These are phyloP conservation scores for Dyspetes luteomarginatus DNA, from an alignment of 2,888 invertebrate species.

Conservation along the genomic window DNA sequence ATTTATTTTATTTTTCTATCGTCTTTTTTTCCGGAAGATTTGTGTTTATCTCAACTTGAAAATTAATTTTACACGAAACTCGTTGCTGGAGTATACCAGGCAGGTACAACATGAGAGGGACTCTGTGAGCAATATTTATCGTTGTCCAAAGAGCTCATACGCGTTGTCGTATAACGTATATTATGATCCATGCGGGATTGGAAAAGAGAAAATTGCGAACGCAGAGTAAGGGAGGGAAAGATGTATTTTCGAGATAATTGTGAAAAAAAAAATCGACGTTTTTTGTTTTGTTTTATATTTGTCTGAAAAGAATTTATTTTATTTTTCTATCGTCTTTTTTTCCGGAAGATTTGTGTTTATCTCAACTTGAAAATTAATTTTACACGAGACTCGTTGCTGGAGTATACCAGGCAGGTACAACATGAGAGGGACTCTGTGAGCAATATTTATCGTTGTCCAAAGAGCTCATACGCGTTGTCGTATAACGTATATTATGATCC, in stretches of 20 bases:
- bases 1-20: neutral
- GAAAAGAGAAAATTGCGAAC: too few relatives aligned
- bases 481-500: slow-evolving; percentile 19
- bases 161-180: too few relatives aligned
- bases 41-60: neutral
- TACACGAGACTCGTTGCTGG: neutral
- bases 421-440: slow-evolving; percentile 1
- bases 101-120: too few relatives aligned
- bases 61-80: neutral
- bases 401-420: slow-evolving; percentile 11
- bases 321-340: neutral
- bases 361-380: neutral
- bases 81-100: neutral
- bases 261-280: neutral
- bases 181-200: too few relatives aligned
- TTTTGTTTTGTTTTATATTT: neutral
- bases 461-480: slow-evolving; percentile 16
- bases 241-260: neutral
- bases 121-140: too few relatives aligned
- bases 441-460: slow-evolving; percentile 56
- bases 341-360: neutral
- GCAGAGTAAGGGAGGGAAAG: neutral
- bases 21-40: too few relatives aligned
- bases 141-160: too few relatives aligned
- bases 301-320: neutral